Base-by-base conservation (phyloP, 2,888 invertebrate genomes). In the Gastracanthus pulcherrimus region DNA sequence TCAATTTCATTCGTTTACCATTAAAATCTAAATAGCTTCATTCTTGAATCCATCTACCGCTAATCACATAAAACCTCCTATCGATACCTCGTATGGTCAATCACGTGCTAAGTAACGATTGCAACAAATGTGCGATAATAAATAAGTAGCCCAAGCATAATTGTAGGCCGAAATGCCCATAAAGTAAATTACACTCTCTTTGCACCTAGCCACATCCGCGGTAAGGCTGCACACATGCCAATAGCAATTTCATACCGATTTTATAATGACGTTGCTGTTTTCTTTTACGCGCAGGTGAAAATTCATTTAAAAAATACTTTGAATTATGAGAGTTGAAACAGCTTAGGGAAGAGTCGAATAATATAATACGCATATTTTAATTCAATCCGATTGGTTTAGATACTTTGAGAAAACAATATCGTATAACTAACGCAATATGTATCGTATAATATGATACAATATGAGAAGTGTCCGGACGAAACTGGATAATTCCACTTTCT, bases 121-220 rank as follows among this genome's bases (percentile, higher is more conserved):
- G 16, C n/a, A n/a, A n/a, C 67, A 29, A 45, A 55, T 36, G 58
- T 34, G 72, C 9, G 41, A 62, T 62, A 74, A 62, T 74, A 71
- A 71, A 58, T 36, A 34, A 74, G 34, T 34, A 34, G 45, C 26
- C 55, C 26, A 26, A 55, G 55, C 23, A 26, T 26, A 55, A 55
- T 48, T 48, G 48, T 48, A 9, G 48, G n/a, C n/a, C 23, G 13
- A 41, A 60, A 5, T 60, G 31, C 7, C 29, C n/a, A 58, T 58
- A 71, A 71, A 38, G 55, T 71, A 38, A 71, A 71, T 70, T 70
- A 51, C 36, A 23, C 51, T 70, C 70, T 48, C 51, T 34, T 70
- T 51, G 19, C 70, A 70, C 36, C 36, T 34, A 48, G 48, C 48
- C 48, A 19, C 11, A 6, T 48, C n/a, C 16, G 38, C 23, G 41